phyloP scores from a whole-genome alignment of 2,797 vertebrate genomes.

The Gobio occitaniae region DNA sequence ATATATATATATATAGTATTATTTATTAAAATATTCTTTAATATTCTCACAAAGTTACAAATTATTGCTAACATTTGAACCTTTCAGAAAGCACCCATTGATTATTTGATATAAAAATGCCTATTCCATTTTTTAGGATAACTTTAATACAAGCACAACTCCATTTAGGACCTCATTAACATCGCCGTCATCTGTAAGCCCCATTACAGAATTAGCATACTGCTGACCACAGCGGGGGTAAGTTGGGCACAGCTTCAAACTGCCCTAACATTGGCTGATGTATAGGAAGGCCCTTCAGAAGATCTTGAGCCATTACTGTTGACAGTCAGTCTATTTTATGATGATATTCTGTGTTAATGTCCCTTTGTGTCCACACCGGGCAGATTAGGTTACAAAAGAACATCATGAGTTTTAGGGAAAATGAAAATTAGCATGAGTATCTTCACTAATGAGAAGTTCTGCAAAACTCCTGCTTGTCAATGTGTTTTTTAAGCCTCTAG shows the following conservation, averaged over 20 bases:
- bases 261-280: slow-evolving; percentile 11
- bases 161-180: neutral
- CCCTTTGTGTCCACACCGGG: slow-evolving; percentile 40
- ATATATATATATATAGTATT: too few relatives aligned
- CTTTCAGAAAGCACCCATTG: neutral
- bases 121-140: neutral
- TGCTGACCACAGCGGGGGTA: slow-evolving; percentile 19
- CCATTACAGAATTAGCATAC: neutral
- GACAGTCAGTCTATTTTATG: slow-evolving; percentile 62
- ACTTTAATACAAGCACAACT: neutral
- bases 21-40: neutral
- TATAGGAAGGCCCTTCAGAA: neutral
- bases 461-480: slow-evolving; percentile 61
- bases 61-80: neutral
- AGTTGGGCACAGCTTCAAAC: slow-evolving; percentile 52
- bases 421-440: slow-evolving; percentile 71
- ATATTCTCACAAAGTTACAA: too few relatives aligned
- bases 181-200: slow-evolving; percentile 1
- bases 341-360: slow-evolving; percentile 68
- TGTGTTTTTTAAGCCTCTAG: slow-evolving; percentile 23
- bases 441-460: slow-evolving; percentile 73
- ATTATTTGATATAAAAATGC: neutral
- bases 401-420: slow-evolving; percentile 68
- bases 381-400: slow-evolving; percentile 56
- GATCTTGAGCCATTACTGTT: slow-evolving; percentile 65